phyloP scores from a whole-genome alignment of 2,888 invertebrate genomes.

The Eupithecia subumbrata region DNA sequence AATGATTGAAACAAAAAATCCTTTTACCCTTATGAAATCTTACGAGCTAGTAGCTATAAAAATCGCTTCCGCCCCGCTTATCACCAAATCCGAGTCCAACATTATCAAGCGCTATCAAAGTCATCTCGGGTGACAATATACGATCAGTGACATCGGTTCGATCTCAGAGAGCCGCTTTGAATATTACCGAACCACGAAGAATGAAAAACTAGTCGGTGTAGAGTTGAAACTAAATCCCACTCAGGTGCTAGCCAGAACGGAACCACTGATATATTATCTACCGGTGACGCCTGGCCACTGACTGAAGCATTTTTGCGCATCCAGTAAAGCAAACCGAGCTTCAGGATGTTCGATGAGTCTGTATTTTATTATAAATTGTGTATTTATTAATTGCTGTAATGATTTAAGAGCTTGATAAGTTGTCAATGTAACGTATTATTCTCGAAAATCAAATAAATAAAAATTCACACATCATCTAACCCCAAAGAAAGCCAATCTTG shows the following conservation, averaged over 20 bases:
- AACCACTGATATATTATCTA: background rate
- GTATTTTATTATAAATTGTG: no score
- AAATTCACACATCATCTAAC: background rate
- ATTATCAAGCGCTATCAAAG: constrained; percentile 72
- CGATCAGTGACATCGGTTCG: constrained; percentile 77
- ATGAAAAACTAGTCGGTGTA: background rate
- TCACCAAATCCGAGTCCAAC: constrained; percentile 38
- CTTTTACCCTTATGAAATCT: constrained; percentile 1
- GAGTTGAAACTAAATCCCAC: constrained; percentile 21
- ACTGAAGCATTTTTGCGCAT: background rate
- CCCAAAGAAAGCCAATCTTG: background rate
- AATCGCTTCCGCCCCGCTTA: constrained; percentile 47
- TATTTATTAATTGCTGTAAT: no score
- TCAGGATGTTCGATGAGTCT: background rate
- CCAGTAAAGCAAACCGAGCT: background rate
- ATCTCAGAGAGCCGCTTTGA: constrained; percentile 76
- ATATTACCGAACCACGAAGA: constrained; percentile 57
- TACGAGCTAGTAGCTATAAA: background rate
- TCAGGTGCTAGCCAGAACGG: background rate
- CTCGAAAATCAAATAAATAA: background rate
- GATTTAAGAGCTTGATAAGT: no score
- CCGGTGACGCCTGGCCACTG: background rate
- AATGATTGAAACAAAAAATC: constrained; percentile 11
- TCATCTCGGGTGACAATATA: constrained; percentile 82
- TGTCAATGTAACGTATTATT: background rate